Percentiles rank a stretch among this genome's conserved stretches.
Evolutionary conservation across 2,797 vertebrate genomes (phyloP).

Genomic region (Sebastes oblongus): DNA sequence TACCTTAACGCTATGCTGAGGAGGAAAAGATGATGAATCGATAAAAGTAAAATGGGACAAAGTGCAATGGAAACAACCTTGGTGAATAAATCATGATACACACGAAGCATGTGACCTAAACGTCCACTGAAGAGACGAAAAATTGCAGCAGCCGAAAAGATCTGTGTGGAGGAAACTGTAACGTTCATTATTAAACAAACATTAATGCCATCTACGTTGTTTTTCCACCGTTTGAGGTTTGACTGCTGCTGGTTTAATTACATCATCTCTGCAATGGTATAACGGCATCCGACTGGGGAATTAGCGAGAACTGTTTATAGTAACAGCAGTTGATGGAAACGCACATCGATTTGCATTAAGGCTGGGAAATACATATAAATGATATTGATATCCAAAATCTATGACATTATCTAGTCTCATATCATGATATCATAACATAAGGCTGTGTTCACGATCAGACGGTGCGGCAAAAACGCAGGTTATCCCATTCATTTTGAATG

Average conservation of each 20-base stretch:
- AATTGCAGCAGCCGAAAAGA: background rate
- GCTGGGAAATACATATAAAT: too few relatives aligned
- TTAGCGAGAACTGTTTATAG: background rate
- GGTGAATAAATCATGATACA: background rate
- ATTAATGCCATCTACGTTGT: background rate
- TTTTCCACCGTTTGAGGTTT: background rate
- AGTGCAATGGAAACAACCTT: background rate
- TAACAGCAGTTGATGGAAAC: background rate
- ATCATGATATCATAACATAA: too few relatives aligned
- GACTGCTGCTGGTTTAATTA: background rate
- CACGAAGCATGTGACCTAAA: background rate
- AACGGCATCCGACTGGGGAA: too few relatives aligned
- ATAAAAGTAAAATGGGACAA: background rate
- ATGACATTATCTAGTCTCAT: too few relatives aligned
- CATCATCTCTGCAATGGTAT: background rate
- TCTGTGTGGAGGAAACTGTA: background rate
- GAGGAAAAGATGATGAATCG: background rate
- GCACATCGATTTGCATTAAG: accelerated
- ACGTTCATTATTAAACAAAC: background rate
- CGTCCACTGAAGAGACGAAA: background rate
- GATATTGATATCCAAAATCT: accelerated
- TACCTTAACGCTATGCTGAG: background rate
- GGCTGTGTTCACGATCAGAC: too few relatives aligned
- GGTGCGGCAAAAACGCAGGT: too few relatives aligned
- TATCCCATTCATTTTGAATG: too few relatives aligned